These are phyloP conservation scores for Ceratosolen solmsi DNA, from an alignment of 1,140 invertebrate species.

Conservation along the genomic window DNA sequence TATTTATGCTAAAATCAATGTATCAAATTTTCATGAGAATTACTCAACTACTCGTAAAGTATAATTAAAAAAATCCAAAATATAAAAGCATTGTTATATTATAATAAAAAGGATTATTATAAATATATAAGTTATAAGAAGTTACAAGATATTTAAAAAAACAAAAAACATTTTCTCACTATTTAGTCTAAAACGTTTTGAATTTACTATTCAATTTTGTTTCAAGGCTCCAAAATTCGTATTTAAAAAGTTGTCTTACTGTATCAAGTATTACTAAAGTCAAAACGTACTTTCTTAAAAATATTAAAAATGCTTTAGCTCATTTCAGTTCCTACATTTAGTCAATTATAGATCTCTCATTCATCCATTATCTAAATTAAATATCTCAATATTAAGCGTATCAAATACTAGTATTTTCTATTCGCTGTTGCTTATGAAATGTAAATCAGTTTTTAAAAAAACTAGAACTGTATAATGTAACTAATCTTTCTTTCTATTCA, in stretches of 20 bases:
- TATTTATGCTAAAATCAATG: too few species aligned
- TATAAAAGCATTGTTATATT: too few species aligned
- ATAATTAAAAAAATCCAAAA: too few species aligned
- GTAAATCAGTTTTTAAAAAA: slow-evolving; percentile 34
- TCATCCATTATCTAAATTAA: slow-evolving; percentile 5
- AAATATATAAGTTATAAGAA: too few species aligned
- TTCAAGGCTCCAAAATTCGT: slow-evolving; percentile 27
- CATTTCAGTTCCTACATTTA: slow-evolving; percentile 11
- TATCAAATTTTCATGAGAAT: too few species aligned
- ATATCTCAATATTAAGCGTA: slow-evolving; percentile 40
- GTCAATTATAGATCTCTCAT: slow-evolving; percentile 31
- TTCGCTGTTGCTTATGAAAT: slow-evolving; percentile 51
- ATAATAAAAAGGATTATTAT: too few species aligned
- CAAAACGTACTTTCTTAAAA: slow-evolving; percentile 30
- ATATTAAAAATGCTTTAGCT: slow-evolving; percentile 14
- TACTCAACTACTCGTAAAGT: too few species aligned
- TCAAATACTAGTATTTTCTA: slow-evolving; percentile 42
- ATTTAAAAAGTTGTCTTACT: slow-evolving; percentile 26
- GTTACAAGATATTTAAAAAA: too few species aligned
- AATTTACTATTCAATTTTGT: slow-evolving; percentile 1
- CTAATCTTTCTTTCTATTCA: background rate
- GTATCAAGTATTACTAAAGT: background rate
- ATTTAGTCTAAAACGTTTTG: background rate
- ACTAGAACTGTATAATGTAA: background rate
- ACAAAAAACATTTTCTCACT: too few species aligned